Conservation (phyloP, 2,113 vertebrate genomes). For the Tonatia bakeri region DNA sequence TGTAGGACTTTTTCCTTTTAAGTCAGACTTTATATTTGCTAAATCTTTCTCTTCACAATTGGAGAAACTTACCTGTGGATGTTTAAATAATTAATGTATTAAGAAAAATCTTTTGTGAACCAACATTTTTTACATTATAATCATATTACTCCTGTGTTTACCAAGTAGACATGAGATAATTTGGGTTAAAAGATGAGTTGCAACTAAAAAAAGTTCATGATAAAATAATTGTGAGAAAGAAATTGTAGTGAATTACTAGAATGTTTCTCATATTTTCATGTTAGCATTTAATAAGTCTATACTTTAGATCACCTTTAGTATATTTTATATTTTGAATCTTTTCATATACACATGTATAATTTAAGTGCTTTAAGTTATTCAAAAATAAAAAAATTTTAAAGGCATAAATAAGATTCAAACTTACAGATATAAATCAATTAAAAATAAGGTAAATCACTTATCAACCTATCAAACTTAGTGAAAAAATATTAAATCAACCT, state of each 20-base stretch:
- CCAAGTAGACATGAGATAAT: not conserved
- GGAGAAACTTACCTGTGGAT: not conserved
- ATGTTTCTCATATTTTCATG: not conserved
- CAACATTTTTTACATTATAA: not conserved
- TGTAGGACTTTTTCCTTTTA: not conserved
- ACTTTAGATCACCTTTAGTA: not conserved
- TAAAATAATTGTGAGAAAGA: not conserved
- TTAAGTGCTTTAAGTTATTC: not conserved
- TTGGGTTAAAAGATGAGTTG: not conserved
- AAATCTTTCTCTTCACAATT: not conserved
- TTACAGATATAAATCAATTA: not conserved
- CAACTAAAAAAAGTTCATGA: not conserved
- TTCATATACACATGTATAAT: not conserved
- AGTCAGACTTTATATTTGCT: not conserved
- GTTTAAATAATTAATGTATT: not conserved
- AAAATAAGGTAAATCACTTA: not conserved
- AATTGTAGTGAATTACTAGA: not conserved
- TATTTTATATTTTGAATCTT: not conserved
- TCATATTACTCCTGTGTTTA: not conserved
- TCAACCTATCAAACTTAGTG: not conserved
- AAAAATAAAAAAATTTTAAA: conserved; percentile 10
- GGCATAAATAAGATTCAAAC: not conserved
- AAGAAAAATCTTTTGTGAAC: not conserved
- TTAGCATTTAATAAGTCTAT: not conserved
- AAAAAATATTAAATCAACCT: not conserved